Base-by-base conservation (phyloP, 2,888 invertebrate species). In the Machimus rusticus region DNA sequence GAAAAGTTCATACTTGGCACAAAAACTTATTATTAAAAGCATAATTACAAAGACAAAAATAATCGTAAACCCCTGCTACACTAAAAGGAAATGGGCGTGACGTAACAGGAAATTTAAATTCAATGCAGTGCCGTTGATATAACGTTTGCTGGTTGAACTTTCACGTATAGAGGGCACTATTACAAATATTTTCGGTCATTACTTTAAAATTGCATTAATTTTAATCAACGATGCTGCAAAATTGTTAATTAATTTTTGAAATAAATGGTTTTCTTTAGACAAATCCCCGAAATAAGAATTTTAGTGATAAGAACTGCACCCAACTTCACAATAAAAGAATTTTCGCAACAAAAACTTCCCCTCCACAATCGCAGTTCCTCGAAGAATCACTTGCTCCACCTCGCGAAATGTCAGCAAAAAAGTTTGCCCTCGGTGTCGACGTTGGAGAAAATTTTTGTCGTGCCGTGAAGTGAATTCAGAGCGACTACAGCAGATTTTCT, bases 361-460 rank as follows among this genome's bases (percentile, higher is more conserved):
- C 66, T 66, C 66, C 12, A 66, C 51, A 51, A 51, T n/a, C 51
- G 51, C 51, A n/a, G 51, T 51, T 51, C 16, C 4, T 55, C 66
- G 66, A 23, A 66, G 28, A 66, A 66, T 66, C 51, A 51, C 51
- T 43, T 43, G 78, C 78, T 78, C 78, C 78, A 43, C 78, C 78
- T 78, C 37, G 78, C 39, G 78, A 78, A 78, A 37, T 78, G 78
- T 78, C 78, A 78, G 79, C 78, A 51, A 39, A 79, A 79, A 79
- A 79, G 79, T 79, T 28, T 79, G 28, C 39, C 46, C n/a, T 78
- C 78, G 78, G 78, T 78, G 79, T 79, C 79, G 79, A 79, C 79
- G 79, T 79, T 79, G 23, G 19, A 28, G 46, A 51, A 78, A 79
- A 51, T 79, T 79, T 66, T 28, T 14, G 51, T 79, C 79, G 79